Conservation (phyloP, 92 coral and sea anemone genomes). For the Anthopleura xanthogrammica region DNA sequence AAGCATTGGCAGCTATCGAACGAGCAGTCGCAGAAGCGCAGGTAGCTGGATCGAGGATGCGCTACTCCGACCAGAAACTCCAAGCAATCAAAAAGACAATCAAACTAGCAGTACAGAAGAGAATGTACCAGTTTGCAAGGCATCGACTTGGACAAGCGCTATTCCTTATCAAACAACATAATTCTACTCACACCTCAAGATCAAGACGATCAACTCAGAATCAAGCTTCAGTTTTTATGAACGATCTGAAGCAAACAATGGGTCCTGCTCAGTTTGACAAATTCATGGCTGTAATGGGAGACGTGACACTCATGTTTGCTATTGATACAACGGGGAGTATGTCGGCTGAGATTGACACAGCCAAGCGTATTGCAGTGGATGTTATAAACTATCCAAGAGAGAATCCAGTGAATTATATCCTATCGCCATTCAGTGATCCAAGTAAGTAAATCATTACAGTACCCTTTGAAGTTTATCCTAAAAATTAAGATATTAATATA, state of each 20-base stretch:
- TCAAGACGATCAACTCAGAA: slow-evolving; percentile 51
- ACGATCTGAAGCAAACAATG: slow-evolving; percentile 48
- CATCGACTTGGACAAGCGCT: slow-evolving; percentile 57
- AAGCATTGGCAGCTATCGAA: slow-evolving; percentile 75
- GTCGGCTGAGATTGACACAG: slow-evolving; percentile 68
- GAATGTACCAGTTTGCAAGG: slow-evolving; percentile 49
- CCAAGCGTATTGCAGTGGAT: slow-evolving; percentile 75
- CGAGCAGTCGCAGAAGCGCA: slow-evolving; percentile 69
- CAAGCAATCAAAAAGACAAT: slow-evolving; percentile 13
- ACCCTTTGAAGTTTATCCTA: background rate
- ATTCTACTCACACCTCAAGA: slow-evolving; percentile 12
- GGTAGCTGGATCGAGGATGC: slow-evolving; percentile 23
- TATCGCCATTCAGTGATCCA: slow-evolving; percentile 92
- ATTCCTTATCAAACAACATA: slow-evolving; percentile 23
- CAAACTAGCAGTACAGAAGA: slow-evolving; percentile 33
- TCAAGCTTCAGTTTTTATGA: slow-evolving; percentile 47
- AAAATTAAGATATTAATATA: too few species aligned
- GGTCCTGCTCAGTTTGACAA: slow-evolving; percentile 67
- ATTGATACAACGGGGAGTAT: slow-evolving; percentile 95
- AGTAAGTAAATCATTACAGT: slow-evolving; percentile 21
- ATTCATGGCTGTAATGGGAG: slow-evolving; percentile 87
- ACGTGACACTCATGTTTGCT: slow-evolving; percentile 88
- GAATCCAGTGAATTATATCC: slow-evolving; percentile 73
- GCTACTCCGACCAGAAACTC: slow-evolving; percentile 10
- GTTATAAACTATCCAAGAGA: slow-evolving; percentile 64